phyloP scores from a whole-genome alignment of 1,140 invertebrate genomes.

The Dreissena polymorpha region DNA sequence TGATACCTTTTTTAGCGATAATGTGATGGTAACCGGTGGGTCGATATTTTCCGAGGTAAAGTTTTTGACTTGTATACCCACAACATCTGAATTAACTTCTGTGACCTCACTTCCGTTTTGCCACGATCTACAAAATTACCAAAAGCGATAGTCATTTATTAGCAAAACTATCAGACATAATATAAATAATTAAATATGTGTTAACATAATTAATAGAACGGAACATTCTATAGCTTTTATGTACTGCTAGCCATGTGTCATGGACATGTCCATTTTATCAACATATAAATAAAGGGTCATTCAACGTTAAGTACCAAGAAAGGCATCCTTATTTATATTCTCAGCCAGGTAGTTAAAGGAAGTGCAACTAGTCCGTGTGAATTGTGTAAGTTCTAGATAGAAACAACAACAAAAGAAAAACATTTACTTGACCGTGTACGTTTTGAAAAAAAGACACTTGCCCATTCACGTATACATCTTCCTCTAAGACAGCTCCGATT shows the following conservation, averaged over 20 bases:
- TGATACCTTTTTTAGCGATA: constrained; percentile 5
- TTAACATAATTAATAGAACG: not conserved
- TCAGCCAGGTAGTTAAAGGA: not conserved
- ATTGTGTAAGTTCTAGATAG: not conserved
- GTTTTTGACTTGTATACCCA: not conserved
- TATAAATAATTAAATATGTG: not conserved
- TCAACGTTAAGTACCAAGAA: too few species aligned
- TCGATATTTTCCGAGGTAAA: not conserved
- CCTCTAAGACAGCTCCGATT: not conserved
- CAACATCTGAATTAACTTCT: not conserved
- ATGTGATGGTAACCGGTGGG: constrained; percentile 13
- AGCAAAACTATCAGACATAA: not conserved
- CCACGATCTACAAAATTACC: not conserved
- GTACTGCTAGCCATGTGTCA: too few species aligned
- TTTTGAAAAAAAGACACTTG: constrained; percentile 3
- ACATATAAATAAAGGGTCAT: too few species aligned
- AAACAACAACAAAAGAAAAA: constrained; percentile 1
- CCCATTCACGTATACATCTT: constrained; percentile 9
- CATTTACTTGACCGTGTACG: not conserved
- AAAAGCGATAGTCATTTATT: not conserved
- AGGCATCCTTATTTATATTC: not conserved
- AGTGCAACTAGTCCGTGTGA: not conserved
- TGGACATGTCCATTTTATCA: too few species aligned
- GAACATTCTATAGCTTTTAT: not conserved
- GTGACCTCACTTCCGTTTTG: not conserved